Evolutionary conservation across 2,888 invertebrate species (phyloP).

Genomic region (Fabriciana adippe): DNA sequence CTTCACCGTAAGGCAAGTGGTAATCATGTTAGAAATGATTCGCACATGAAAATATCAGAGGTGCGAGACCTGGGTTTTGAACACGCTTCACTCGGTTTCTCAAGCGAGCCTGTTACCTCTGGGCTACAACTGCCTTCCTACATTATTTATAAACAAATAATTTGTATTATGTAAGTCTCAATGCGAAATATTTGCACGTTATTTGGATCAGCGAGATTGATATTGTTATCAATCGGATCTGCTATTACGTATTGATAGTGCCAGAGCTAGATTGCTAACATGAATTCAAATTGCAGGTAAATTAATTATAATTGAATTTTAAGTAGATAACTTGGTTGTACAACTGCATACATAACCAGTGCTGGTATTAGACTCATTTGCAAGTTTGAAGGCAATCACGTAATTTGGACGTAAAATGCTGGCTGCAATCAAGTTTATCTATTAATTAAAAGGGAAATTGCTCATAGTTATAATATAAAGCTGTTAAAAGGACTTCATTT

Average conservation of each 20-base stretch:
- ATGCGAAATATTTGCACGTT: constrained; percentile 4
- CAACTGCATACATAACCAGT: constrained; percentile 30
- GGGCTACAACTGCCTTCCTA: background rate
- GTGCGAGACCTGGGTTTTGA: too few species aligned
- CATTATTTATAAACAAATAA: background rate
- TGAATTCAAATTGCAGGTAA: constrained; percentile 35
- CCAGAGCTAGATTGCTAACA: constrained; percentile 31
- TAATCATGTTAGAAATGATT: too few species aligned
- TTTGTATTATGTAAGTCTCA: constrained; percentile 10
- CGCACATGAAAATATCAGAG: too few species aligned
- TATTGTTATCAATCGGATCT: constrained; percentile 30
- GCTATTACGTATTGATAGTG: constrained; percentile 30
- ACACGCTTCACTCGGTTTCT: too few species aligned
- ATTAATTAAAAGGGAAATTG: constrained; percentile 23
- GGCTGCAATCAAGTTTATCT: constrained; percentile 20
- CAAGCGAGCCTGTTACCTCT: background rate
- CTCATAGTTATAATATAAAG: constrained; percentile 12
- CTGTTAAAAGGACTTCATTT: constrained; percentile 9
- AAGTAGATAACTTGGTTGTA: constrained; percentile 30
- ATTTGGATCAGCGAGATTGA: constrained; percentile 11
- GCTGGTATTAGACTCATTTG: constrained; percentile 60
- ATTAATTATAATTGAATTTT: constrained; percentile 39
- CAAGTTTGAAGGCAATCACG: constrained; percentile 61
- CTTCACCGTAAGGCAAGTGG: too few species aligned
- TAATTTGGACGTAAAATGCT: constrained; percentile 37